These are phyloP conservation scores for Nasonia giraulti DNA, from an alignment of 1,140 invertebrate genomes.

Conservation along the genomic window DNA sequence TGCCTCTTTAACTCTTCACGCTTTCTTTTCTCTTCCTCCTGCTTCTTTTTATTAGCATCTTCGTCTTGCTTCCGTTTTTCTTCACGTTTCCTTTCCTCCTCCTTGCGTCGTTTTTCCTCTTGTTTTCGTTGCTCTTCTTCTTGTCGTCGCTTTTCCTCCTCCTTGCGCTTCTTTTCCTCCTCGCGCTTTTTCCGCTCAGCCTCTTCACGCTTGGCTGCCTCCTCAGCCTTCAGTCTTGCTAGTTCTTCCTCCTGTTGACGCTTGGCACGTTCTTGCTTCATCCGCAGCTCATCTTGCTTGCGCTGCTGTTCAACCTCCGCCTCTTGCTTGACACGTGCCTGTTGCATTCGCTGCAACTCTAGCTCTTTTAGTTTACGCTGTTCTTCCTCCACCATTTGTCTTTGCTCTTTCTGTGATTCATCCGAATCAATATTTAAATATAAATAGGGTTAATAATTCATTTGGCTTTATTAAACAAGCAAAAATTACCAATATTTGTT, in stretches of 20 bases:
- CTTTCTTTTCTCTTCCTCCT: constrained; percentile 74
- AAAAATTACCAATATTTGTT: constrained; percentile 72
- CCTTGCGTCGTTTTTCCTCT: constrained; percentile 70
- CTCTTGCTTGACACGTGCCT: constrained; percentile 40
- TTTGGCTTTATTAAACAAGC: background rate
- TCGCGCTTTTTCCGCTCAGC: constrained; percentile 67
- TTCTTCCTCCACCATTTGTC: constrained; percentile 69
- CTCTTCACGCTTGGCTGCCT: constrained; percentile 66
- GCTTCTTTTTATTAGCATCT: constrained; percentile 69
- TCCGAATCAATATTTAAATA: background rate
- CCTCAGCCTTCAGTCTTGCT: constrained; percentile 59
- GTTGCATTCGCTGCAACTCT: constrained; percentile 59
- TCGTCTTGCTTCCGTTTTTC: constrained; percentile 68
- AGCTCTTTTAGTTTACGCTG: constrained; percentile 65
- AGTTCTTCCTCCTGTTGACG: constrained; percentile 66
- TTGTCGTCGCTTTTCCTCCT: constrained; percentile 74
- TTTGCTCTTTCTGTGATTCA: constrained; percentile 71
- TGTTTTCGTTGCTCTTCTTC: constrained; percentile 72
- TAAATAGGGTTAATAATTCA: constrained; percentile 10
- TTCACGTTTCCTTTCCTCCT: constrained; percentile 66
- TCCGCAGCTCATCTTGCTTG: constrained; percentile 58
- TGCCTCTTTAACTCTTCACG: constrained; percentile 73
- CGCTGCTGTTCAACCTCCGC: constrained; percentile 59
- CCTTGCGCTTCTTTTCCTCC: constrained; percentile 69
- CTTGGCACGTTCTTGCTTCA: constrained; percentile 68